These are phyloP conservation scores for Dolichallabes microphthalmus DNA, from an alignment of 2,113 vertebrate genomes.

Conservation along the genomic window DNA sequence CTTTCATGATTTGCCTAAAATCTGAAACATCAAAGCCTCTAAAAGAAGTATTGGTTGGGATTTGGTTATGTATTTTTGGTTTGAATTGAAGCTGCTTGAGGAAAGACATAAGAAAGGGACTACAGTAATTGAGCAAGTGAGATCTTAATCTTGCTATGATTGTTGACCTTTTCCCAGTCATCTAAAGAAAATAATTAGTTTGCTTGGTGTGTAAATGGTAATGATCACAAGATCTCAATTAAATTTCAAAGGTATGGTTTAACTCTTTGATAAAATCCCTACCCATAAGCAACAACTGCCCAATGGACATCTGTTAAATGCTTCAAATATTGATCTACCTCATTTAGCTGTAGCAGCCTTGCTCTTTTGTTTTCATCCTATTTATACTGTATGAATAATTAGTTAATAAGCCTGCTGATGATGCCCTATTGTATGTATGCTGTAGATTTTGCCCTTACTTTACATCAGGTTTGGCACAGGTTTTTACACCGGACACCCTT, in stretches of 20 bases:
- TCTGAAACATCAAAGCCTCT: too few species aligned
- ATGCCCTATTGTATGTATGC: neutral
- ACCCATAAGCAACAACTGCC: neutral
- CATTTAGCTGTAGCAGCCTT: neutral
- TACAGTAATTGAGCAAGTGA: slow-evolving; percentile 82
- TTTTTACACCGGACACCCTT: too few species aligned
- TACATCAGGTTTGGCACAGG: neutral
- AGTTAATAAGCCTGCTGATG: neutral
- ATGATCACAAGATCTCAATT: too few species aligned
- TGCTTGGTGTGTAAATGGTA: neutral
- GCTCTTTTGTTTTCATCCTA: neutral
- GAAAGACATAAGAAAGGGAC: slow-evolving; percentile 81
- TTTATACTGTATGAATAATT: neutral
- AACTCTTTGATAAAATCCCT: neutral
- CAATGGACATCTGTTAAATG: neutral
- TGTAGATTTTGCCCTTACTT: neutral
- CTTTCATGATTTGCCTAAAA: too few species aligned
- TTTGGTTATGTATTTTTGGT: slow-evolving; percentile 55
- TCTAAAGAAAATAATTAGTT: neutral
- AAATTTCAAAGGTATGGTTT: neutral
- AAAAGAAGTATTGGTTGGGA: too few species aligned
- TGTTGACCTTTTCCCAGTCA: neutral
- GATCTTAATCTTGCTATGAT: neutral
- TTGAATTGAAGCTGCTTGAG: slow-evolving; percentile 80
- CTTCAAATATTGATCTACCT: neutral